Percentiles rank a stretch among this genome's conserved stretches.
Evolutionary conservation across 2,888 invertebrate species (phyloP).

Genomic region (Hyalella azteca): DNA sequence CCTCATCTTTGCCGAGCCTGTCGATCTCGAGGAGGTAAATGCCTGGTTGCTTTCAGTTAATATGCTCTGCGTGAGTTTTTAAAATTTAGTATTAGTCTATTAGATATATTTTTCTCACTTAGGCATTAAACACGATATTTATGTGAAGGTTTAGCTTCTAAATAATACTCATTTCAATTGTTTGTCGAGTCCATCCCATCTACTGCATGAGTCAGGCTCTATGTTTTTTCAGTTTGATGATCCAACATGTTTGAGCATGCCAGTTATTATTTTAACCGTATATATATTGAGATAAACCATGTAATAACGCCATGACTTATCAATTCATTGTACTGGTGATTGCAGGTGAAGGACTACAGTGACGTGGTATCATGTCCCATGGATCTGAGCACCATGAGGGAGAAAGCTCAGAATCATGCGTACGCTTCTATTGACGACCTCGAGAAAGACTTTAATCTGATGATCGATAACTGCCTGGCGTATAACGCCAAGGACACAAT

Average conservation of each 20-base stretch:
- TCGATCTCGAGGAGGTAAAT: conserved; percentile 75
- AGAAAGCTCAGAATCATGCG: conserved; percentile 64
- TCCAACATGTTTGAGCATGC: too few relatives aligned
- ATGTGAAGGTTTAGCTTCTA: too few relatives aligned
- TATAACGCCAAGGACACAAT: conserved; percentile 96
- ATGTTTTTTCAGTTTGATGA: too few relatives aligned
- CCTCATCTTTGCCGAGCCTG: conserved; percentile 91
- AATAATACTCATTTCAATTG: too few relatives aligned
- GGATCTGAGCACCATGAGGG: conserved; percentile 87
- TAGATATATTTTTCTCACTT: too few relatives aligned
- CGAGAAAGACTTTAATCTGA: conserved; percentile 89
- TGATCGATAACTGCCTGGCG: conserved; percentile 92
- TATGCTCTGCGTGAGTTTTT: not conserved
- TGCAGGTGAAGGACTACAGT: conserved; percentile 82
- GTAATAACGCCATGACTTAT: too few relatives aligned
- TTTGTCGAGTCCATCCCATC: too few relatives aligned
- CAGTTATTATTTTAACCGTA: too few relatives aligned
- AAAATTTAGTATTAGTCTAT: not conserved
- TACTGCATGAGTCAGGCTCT: too few relatives aligned
- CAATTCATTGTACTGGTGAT: not conserved
- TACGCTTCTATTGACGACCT: conserved; percentile 75
- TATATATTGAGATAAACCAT: too few relatives aligned
- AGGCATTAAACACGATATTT: too few relatives aligned
- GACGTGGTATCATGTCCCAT: conserved; percentile 84
- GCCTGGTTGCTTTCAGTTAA: not conserved